Evolutionary conservation across 2,113 vertebrate genomes (phyloP), one percentile per base, ranked within the genome.

Genomic region (Neomonachus schauinslandi): DNA sequence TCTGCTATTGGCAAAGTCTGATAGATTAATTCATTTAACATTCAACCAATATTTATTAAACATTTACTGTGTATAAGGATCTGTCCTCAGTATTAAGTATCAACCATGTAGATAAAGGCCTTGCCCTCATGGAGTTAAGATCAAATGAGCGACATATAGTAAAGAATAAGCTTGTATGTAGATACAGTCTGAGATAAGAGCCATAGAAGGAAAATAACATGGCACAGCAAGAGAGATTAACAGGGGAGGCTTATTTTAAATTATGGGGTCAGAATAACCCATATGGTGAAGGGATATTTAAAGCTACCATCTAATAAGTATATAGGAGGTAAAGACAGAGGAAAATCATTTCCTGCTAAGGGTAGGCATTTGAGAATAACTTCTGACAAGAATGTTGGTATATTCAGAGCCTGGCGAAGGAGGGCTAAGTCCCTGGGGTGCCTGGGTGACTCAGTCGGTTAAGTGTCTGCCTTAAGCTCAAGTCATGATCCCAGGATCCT

Each of bases 41-140:
- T 26, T 79, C 67, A 92, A 55, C 57, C 67, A 86, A 1, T 83
- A 93, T 88, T 83, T 90, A 93, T 74, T 55, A 91, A 79, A 87
- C 2, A n/a, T 86, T 89, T 69, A 59, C 42, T 57, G 39, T 5
- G 0, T 80, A 26, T 21, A 91, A 69, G 31, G 18, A 63, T 82
- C 49, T 81, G 10, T 15, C 4, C 21, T 65, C 14, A 46, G 33
- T 18, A 3, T 28, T 59, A 65, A 77, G 42, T 82, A 77, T 5
- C 63, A 90, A 84, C 26, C 69, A 63, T 22, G 28, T 22, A 96
- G 24, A 89, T 72, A 86, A 63, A 96, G 61, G 1, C 42, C 13
- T 74, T 87, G n/a, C 5, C 51, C 10, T 95, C 39, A 67, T 59
- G 18, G 39, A 94, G 15, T 55, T 55, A n/a, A n/a, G 59, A 72